Evolutionary conservation across 2,113 vertebrate species (phyloP), one percentile per base, ranked within the genome.

Genomic region (Myrmophylax atrothorax): DNA sequence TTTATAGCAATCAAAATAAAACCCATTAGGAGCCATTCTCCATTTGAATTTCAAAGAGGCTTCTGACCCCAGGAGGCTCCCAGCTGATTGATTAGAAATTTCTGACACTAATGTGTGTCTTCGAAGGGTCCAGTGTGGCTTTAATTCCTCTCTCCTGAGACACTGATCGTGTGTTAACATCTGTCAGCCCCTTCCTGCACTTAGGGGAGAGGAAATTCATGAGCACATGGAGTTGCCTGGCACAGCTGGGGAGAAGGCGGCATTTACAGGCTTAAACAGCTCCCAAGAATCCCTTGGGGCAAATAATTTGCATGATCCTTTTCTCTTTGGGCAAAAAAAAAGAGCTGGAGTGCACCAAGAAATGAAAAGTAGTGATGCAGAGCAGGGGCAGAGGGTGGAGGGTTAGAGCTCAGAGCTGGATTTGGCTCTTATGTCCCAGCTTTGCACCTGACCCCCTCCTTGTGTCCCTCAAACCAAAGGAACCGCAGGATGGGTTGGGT

Each of bases 51-150:
- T 96, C 97, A 95, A 94, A 95, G 96, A 77, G 94, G 83, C 89
- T 97, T 94, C 89, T 96, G 97, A 97, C 97, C 96, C 96, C 96
- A 93, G 92, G 78, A 96, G 97, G 94, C 93, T 95, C 94, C 58
- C 89, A 94, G 97, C 91, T 97, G 97, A 98, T 97, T 98, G 98
- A 98, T 97, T 97, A 97, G 97, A 94, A 96, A 98, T 98, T 97
- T 97, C 95, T 97, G 98, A 98, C 97, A 97, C 97, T 98, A 98
- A 98, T 98, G 97, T 97, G 95, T 87, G 74, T 90, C 95, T 89
- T 46, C 5, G 8, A 92, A 96, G 96, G 97, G 97, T 96, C 97
- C 93, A 75, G 86, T 92, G 96, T 83, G 95, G 93, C 94, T 95
- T 97, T 97, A 91, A 96, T 76, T 44, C 63, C 91, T 52, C 77